Conservation (phyloP, 2,888 invertebrate genomes). For the Leucophenga maculata region DNA sequence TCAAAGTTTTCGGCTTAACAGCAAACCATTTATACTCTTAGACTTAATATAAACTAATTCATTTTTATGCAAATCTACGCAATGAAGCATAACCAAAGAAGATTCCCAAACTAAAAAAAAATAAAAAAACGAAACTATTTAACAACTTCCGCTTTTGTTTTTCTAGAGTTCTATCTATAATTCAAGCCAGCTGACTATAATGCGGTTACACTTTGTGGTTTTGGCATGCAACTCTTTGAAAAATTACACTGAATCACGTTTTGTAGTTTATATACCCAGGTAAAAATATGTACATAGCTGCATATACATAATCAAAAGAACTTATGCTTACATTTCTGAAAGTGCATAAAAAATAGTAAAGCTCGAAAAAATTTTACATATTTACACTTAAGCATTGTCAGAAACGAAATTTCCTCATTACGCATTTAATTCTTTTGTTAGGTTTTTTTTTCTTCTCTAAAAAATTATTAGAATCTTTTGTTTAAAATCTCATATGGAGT, state of each 20-base stretch:
- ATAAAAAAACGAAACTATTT: slow-evolving; percentile 4
- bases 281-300: no score
- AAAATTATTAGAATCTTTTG: slow-evolving; percentile 10
- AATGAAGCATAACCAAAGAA: slow-evolving; percentile 52
- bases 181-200: not conserved
- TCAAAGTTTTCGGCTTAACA: no score
- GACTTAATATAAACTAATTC: slow-evolving; percentile 35
- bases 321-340: no score
- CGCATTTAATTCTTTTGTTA: not conserved
- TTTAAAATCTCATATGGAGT: slow-evolving; percentile 10
- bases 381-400: no score
- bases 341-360: no score
- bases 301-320: no score
- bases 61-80: slow-evolving; percentile 48
- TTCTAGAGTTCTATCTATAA: not conserved
- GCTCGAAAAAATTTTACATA: no score
- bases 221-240: not conserved
- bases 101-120: not conserved
- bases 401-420: no score
- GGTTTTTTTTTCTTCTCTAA: not conserved
- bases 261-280: no score
- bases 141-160: slow-evolving; percentile 56
- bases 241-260: no score
- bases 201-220: slow-evolving; percentile 1
- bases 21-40: no score